Evolutionary conservation across 92 coral and sea anemone species (phyloP), one percentile per base, ranked within the genome.

Genomic region (Bergia puertoricense): DNA sequence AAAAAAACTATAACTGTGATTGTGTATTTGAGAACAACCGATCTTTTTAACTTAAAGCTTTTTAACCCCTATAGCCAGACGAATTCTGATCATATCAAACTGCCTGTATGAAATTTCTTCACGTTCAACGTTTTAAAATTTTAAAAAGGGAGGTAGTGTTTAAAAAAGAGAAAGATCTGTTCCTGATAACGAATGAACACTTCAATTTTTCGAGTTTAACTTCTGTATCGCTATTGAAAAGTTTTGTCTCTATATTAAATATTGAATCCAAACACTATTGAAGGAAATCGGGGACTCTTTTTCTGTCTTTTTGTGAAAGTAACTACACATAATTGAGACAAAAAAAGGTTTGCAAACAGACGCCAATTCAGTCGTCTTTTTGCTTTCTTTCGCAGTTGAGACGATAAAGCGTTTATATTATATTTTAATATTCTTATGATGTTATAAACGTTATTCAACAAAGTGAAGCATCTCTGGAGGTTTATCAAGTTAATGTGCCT

Each of bases 401-500:
- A 15, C 51, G 16, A 39, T 76, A 30, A 76, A 76, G 37, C n/a
- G 42, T 38, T 76, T 76, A 40, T 23, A 72, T 23, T n/a, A 76
- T 76, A 54, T 54, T 54, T 54, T 30, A 30, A 30, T 30, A 54
- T 10, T 13, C 59, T 54, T 54, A 6, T 9, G 2, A 76, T 11
- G 22, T 46, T 43, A 5, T 62, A 62, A 62, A 62, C 18, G 4
- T 6, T 62, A 18, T 62, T 6, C 2, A 62, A 20, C 23, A 62
- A 62, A 62, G 30, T 62, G 6, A 62, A 3, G 69, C 6, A 62
- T 62, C 69, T 62, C 30, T 75, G 79, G 79, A 40, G 41, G 5
- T 51, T 59, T 81, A 40, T 81, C 72, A 81, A 59, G 16, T 81
- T 81, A 40, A 81, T 81, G 46, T 11, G 10, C 30, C 74, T 56